Evolutionary conservation across 2,888 invertebrate genomes (phyloP), one percentile per base, ranked within the genome.

Genomic region (Hirtodrosophila cameraria): DNA sequence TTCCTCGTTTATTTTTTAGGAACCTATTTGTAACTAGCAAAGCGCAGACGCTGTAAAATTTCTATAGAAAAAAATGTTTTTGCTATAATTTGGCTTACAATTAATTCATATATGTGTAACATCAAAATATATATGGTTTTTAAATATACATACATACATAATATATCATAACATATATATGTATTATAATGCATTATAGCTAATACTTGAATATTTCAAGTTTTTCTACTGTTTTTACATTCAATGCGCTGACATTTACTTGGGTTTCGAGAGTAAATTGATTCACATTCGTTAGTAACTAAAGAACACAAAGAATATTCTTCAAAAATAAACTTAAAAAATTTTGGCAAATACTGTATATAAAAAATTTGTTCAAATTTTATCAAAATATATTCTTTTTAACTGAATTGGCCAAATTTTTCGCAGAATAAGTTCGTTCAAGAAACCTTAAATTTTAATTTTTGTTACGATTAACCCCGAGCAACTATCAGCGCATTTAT

Each of bases 1-100:
- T 62, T 71, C 61, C 68, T 62, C 46, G 41, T 48, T 42, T 59
- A 13, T 50, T 69, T 28, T 63, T 53, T 78, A 83, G 82, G 82
- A 83, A 83, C 82, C 86, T 86, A 86, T 83, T 83, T 69, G 66
- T 86, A 86, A 77, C 81, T 80, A 86, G 74, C 77, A 69, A 70
- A 70, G 74, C 79, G 72, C 68, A 55, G 65, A 79, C 73, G 73
- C 83, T 59, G 46, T 71, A 69, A 79, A 74, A 62, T 71, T 63
- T 60, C 75, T 78, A 75, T 75, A 71, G 70, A 75, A 75, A 79
- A 78, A 85, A 85, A 58, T 61, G 6, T 55, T 59, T 66, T 66
- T 66, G 59, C 75, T 78, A 85, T 72, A 70, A 75, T 72, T 72
- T 75, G 69, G 67, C 80, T 81, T 81, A 85, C 49, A 81, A 85